Base-by-base conservation (phyloP, 2,888 invertebrate species). In the Agrochola macilenta region DNA sequence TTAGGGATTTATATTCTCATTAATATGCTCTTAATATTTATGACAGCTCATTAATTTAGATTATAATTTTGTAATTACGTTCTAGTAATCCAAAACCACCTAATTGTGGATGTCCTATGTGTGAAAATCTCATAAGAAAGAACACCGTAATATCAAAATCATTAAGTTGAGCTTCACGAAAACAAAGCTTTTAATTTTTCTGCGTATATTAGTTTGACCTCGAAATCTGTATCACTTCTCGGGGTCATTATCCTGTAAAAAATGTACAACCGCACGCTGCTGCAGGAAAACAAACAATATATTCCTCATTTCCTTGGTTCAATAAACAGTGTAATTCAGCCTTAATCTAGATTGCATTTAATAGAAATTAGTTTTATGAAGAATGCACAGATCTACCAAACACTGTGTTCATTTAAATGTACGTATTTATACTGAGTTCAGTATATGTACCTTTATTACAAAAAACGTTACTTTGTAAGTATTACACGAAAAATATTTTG, bases 381-480 rank as follows among this genome's bases (percentile, higher is more conserved):
- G 43, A 85, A 88, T 89, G 93, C 94, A 94, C 94, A 94, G 93
- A 94, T 91, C 91, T 93, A 93, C 93, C 93, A 91, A 91, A 81
- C 85, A 92, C 91, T 94, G 95, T 95, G 95, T 95, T 95, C 94
- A 94, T 91, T 92, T 92, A 91, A 81, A 76, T 69, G 63, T 84
- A 83, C 66, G 78, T 89, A 86, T 85, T 81, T 86, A 83, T 85
- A 83, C 82, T 87, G 78, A 81, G 79, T 86, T 84, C 78, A 81
- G 81, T 87, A 85, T 79, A 77, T 39, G 8, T 39, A 43, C 39
- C 9, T 74, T 71, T 76, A 89, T 89, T 86, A 89, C 87, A 88
- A 89, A 89, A 82, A 82, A 66, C 69, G 82, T 81, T 76, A 82
- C 23, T 82, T n/a, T 11, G 17, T 78, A 83, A 87, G 84, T 85